phyloP scores from a whole-genome alignment of 2,797 vertebrate genomes.

The Gila robusta region DNA sequence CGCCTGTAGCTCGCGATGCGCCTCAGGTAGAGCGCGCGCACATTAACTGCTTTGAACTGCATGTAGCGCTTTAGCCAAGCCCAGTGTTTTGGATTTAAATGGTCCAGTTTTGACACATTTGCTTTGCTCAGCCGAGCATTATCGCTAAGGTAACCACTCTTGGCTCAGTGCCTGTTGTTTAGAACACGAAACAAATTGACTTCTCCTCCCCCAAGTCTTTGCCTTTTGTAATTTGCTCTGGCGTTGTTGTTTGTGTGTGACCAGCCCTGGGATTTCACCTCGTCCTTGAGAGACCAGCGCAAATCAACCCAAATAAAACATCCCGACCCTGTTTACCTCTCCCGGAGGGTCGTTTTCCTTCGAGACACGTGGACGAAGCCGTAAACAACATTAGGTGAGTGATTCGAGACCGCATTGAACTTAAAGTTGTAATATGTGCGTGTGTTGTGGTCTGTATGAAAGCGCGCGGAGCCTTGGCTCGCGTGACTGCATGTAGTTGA shows the following conservation, averaged over 20 bases:
- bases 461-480: slow-evolving; percentile 27
- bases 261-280: slow-evolving; percentile 83
- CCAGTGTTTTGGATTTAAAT: slow-evolving; percentile 37
- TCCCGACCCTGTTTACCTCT: slow-evolving; percentile 54
- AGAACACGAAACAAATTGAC: slow-evolving; percentile 64
- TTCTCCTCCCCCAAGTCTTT: slow-evolving; percentile 63
- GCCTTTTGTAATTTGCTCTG: slow-evolving; percentile 81
- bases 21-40: slow-evolving; percentile 71
- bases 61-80: slow-evolving; percentile 57
- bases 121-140: slow-evolving; percentile 39
- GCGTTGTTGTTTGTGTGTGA: slow-evolving; percentile 80
- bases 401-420: slow-evolving; percentile 49
- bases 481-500: slow-evolving; percentile 44
- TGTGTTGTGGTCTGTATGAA: slow-evolving; percentile 19
- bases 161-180: slow-evolving; percentile 53
- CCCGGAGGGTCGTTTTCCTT: slow-evolving; percentile 48
- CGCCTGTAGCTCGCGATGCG: slow-evolving; percentile 69
- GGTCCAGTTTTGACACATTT: slow-evolving; percentile 50
- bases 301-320: slow-evolving; percentile 64
- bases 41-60: slow-evolving; percentile 73
- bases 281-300: slow-evolving; percentile 77
- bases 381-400: slow-evolving; percentile 62
- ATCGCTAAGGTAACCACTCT: slow-evolving; percentile 53
- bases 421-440: slow-evolving; percentile 42
- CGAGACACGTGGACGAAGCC: slow-evolving; percentile 59